Evolutionary conservation across 2,888 invertebrate genomes (phyloP).

Genomic region (Dryadula phaetusa): DNA sequence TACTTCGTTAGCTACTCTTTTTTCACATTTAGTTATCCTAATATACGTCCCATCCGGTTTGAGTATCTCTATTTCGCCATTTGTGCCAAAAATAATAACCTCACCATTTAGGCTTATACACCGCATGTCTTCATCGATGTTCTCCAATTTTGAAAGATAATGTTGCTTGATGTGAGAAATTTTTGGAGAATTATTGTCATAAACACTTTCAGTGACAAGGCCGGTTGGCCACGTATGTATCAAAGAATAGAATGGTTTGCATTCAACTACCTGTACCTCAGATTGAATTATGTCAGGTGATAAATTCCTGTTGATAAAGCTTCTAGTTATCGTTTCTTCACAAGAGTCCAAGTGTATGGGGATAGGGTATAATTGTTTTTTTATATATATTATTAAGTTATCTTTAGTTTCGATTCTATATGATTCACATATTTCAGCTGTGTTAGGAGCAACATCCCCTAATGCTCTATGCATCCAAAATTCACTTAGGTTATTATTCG

Average conservation of each 20-base stretch:
- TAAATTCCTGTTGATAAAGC: slow-evolving; percentile 44
- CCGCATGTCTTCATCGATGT: slow-evolving; percentile 67
- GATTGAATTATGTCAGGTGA: slow-evolving; percentile 45
- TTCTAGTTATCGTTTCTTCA: slow-evolving; percentile 51
- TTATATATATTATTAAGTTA: slow-evolving; percentile 66
- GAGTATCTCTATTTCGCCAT: slow-evolving; percentile 64
- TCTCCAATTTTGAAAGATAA: slow-evolving; percentile 49
- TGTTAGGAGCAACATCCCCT: slow-evolving; percentile 57
- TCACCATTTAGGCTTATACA: slow-evolving; percentile 74
- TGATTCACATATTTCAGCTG: slow-evolving; percentile 63
- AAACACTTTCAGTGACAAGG: slow-evolving; percentile 69
- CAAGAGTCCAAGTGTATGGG: slow-evolving; percentile 47
- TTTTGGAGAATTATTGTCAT: slow-evolving; percentile 61
- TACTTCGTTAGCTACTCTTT: slow-evolving; percentile 50
- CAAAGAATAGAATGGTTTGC: slow-evolving; percentile 61
- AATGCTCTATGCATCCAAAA: slow-evolving; percentile 72
- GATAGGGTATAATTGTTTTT: slow-evolving; percentile 60
- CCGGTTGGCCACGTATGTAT: slow-evolving; percentile 77
- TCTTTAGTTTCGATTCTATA: slow-evolving; percentile 70
- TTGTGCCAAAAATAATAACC: slow-evolving; percentile 67
- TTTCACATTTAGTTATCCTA: slow-evolving; percentile 63
- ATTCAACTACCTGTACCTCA: slow-evolving; percentile 51
- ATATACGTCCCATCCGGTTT: slow-evolving; percentile 67
- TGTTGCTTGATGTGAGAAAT: slow-evolving; percentile 75
- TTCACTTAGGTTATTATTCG: slow-evolving; percentile 66